These are phyloP conservation scores for Chaetodon trifasciatus DNA, from an alignment of 2,797 vertebrate genomes.

Conservation along the genomic window DNA sequence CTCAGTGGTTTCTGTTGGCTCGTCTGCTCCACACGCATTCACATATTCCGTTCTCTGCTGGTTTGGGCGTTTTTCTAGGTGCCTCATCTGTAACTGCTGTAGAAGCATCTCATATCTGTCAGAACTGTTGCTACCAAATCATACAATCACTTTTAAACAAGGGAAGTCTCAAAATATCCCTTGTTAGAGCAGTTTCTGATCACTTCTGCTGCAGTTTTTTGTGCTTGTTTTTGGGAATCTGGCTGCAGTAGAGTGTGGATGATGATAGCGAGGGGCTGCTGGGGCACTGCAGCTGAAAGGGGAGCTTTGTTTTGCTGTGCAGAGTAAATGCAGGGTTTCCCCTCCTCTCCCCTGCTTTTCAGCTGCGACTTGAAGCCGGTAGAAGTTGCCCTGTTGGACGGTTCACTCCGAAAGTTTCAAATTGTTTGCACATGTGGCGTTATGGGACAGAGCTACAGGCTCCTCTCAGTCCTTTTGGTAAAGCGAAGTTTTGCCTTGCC, in stretches of 20 bases:
- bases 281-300: conserved; percentile 72
- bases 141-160: conserved; percentile 14
- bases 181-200: conserved; percentile 14
- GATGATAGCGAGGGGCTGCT: conserved; percentile 44
- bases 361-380: conserved; percentile 38
- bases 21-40: conserved; percentile 51
- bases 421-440: conserved; percentile 41
- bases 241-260: conserved; percentile 44
- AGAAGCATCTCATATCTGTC: conserved; percentile 25
- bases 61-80: conserved; percentile 41
- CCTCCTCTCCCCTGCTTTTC: conserved; percentile 37
- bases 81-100: conserved; percentile 39
- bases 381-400: conserved; percentile 7
- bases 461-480: not conserved
- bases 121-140: not conserved
- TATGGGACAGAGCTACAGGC: conserved; percentile 1
- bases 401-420: conserved; percentile 33
- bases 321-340: conserved; percentile 60
- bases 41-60: conserved; percentile 66
- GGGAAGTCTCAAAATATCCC: not conserved
- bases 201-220: not conserved
- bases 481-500: conserved; percentile 12
- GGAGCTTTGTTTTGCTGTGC: conserved; percentile 77
- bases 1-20: conserved; percentile 68
- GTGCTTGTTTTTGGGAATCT: conserved; percentile 9